Base-by-base conservation (phyloP, 2,797 vertebrate genomes). In the Cercopithecus neglectus region DNA sequence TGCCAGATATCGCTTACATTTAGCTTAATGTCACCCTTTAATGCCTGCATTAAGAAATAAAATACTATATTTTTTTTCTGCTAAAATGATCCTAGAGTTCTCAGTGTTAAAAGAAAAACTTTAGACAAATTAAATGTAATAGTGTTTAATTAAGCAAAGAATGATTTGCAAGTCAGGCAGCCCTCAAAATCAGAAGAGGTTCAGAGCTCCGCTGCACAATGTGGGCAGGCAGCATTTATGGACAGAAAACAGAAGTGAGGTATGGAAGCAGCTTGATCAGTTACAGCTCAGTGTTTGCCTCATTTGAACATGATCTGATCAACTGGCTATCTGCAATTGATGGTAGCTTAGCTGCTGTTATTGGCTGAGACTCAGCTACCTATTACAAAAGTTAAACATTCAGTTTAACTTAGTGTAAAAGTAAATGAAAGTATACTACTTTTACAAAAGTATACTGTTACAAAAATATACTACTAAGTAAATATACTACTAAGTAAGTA, bases 21-120 rank as follows among this genome's bases (percentile, higher is more conserved):
- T 48, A 88, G 67, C 24, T 59, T 84, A 74, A 83, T 91, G 94
- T 90, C 80, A 90, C 57, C 41, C 41, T 96, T 92, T 88, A n/a
- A 84, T 28, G 5, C 8, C 81, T 61, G 36, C 6, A 8, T 89
- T 48, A 92, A 96, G 22, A 22, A 91, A 46, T 75, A 94, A 89
- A 95, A 64, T 30, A 30, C 21, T 53, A 21, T 19, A 14, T 36
- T 14, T 64, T 81, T 81, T 82, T 88, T 12, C 41, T 82, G 19
- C 39, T 85, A 67, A 95, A 91, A 80, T 16, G 5, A 85, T 72
- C 53, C 28, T 13, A 36, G 41, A 57, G 28, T 61, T 33, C 33
- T 91, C 44, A 48, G 33, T 53, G 48, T 36, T 80, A 36, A 53
- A 53, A 36, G 48, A 80, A 55, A 39, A 81, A 39, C 50, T 39